Evolutionary conservation across 2,113 vertebrate species (phyloP).

Genomic region (Sitta europaea): DNA sequence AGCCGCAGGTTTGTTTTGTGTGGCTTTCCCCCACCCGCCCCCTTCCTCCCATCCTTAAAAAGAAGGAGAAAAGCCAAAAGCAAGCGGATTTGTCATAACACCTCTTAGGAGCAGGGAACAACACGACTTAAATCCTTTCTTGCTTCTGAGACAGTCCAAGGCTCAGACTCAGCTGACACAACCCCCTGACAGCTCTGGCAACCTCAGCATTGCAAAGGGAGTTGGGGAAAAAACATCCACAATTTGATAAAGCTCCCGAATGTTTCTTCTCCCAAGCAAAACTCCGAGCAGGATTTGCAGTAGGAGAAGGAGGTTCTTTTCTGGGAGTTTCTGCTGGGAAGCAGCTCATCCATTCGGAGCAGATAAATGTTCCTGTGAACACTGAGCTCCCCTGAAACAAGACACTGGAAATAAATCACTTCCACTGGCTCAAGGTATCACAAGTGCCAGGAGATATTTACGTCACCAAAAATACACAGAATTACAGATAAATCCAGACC

Average conservation of each 20-base stretch:
- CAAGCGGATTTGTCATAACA: background rate
- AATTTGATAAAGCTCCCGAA: background rate
- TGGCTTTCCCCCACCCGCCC: rapidly evolving
- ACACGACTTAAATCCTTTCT: background rate
- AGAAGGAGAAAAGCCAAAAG: background rate
- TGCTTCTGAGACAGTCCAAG: background rate
- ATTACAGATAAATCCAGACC: background rate
- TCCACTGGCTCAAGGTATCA: background rate
- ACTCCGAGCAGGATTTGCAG: background rate
- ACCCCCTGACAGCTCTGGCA: background rate
- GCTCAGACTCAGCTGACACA: background rate
- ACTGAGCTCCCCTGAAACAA: conserved; percentile 23
- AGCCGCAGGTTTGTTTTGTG: background rate
- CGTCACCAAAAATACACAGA: background rate
- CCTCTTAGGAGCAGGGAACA: background rate
- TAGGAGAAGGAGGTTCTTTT: background rate
- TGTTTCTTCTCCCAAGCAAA: background rate
- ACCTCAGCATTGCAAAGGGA: background rate
- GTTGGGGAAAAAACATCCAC: background rate
- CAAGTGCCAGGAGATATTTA: background rate
- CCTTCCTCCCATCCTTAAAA: background rate
- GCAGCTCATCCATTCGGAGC: background rate
- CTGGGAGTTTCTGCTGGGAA: background rate
- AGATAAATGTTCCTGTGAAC: background rate
- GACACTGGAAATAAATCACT: conserved; percentile 19